Conservation (phyloP, 2,113 vertebrate genomes). For the Plestiodon gilberti region DNA sequence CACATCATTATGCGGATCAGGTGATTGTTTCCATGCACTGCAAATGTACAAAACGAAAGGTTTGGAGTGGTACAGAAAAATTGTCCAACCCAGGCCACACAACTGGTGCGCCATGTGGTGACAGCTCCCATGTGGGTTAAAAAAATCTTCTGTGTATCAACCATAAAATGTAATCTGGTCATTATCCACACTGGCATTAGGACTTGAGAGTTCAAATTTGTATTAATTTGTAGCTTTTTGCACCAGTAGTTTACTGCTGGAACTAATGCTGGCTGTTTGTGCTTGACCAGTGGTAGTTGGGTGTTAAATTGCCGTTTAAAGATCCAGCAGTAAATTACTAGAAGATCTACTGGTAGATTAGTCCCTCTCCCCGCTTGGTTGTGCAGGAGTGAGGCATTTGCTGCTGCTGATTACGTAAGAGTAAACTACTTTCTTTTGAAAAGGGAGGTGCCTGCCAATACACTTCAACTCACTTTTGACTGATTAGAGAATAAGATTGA, state of each 20-base stretch:
- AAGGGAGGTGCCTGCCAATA: too few species aligned
- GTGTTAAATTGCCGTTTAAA: not conserved
- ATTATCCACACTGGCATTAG: not conserved
- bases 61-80: not conserved
- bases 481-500: not conserved
- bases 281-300: not conserved
- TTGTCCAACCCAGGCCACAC: not conserved
- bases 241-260: not conserved
- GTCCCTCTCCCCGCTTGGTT: not conserved
- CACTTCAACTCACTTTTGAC: not conserved
- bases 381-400: not conserved
- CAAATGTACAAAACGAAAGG: not conserved
- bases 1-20: not conserved
- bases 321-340: not conserved
- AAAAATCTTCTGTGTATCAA: not conserved
- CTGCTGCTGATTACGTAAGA: not conserved
- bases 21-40: not conserved
- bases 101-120: not conserved
- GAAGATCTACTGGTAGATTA: not conserved
- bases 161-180: not conserved
- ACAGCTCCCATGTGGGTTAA: not conserved
- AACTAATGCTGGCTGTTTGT: slow-evolving; percentile 2
- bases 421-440: not conserved
- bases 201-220: not conserved
- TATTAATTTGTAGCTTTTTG: not conserved